phyloP scores from a whole-genome alignment of 2,888 invertebrate genomes.

The Phytoseiulus persimilis region DNA sequence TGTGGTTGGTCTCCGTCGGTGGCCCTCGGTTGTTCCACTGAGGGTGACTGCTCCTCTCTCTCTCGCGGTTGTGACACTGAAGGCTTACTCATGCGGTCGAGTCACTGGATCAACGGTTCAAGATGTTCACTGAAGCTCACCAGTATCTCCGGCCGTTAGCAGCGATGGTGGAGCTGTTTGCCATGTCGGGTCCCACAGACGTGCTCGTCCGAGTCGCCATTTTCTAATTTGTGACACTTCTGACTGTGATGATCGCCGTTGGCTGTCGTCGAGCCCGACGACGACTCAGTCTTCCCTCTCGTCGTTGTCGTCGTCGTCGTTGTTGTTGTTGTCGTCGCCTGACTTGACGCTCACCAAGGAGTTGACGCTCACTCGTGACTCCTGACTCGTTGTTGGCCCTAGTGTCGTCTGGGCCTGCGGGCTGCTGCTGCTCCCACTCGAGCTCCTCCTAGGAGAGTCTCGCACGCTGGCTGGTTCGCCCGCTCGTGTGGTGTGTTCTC shows the following conservation, averaged over 20 bases:
- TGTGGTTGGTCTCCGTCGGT: background rate
- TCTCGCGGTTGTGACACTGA: background rate
- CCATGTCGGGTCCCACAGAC: background rate
- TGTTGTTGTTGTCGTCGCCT: background rate
- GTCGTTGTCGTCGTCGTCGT: background rate
- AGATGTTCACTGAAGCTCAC: background rate
- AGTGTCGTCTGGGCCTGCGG: slow-evolving; percentile 7
- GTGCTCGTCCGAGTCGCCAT: background rate
- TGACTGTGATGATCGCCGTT: background rate
- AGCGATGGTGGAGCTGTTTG: background rate
- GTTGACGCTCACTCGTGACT: background rate
- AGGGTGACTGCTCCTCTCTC: background rate
- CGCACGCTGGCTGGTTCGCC: background rate
- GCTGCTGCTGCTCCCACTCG: slow-evolving; percentile 23
- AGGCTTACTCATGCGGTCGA: background rate
- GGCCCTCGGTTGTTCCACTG: background rate
- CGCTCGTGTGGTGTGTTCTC: background rate
- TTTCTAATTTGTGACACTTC: background rate
- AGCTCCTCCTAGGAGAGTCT: background rate
- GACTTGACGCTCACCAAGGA: background rate
- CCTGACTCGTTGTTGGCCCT: slow-evolving; percentile 10
- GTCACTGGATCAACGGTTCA: background rate
- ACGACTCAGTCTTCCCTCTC: background rate
- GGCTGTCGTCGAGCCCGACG: background rate
- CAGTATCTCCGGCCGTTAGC: background rate